Evolutionary conservation across 2,113 vertebrate species (phyloP), one percentile per base, ranked within the genome.

Genomic region (Phrynosoma platyrhinos): DNA sequence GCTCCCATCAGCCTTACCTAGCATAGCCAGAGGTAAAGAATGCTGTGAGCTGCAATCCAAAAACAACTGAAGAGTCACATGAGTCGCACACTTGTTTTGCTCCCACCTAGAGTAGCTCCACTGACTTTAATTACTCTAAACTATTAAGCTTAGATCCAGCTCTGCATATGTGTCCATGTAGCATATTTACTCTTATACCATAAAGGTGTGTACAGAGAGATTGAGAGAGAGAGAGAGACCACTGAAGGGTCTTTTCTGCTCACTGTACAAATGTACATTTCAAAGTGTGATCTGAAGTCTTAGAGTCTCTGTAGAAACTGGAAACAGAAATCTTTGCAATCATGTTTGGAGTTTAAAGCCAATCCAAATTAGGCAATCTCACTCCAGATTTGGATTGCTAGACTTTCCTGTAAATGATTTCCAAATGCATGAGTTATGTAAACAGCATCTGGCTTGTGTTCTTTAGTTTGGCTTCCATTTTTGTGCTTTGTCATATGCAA

Each of bases 371-470:
- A 53, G 36, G 30, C 0, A 72, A 16, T 55, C 62, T 78, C 53
- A 0, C 0, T 47, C 30, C 66, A 4, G 20, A 30, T 0, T 3
- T 18, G 32, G 42, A 71, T 78, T 84, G 53, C n/a, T 74, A 21
- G 27, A 81, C 8, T 89, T 7, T 79, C 14, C 78, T 84, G 68
- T 27, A 42, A 78, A 58, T 7, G 1, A 3, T 10, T 47, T 87
- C 71, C 18, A 82, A 47, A 64, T 23, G 80, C 36, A 18, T 47
- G 30, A 85, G 86, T 84, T 68, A 25, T 0, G 2, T 68, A 85
- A 21, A 42, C 0, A 90, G 52, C 53, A 89, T 23, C 64, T 89
- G 47, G 0, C 58, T 90, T 82, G 85, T 94, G 68, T 62, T 64
- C 85, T 72, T 89, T 62, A 84, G 0, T 42, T 55, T 87, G 87